Evolutionary conservation across 2,797 vertebrate species (phyloP).

Genomic region (Urocyon cinereoargenteus): DNA sequence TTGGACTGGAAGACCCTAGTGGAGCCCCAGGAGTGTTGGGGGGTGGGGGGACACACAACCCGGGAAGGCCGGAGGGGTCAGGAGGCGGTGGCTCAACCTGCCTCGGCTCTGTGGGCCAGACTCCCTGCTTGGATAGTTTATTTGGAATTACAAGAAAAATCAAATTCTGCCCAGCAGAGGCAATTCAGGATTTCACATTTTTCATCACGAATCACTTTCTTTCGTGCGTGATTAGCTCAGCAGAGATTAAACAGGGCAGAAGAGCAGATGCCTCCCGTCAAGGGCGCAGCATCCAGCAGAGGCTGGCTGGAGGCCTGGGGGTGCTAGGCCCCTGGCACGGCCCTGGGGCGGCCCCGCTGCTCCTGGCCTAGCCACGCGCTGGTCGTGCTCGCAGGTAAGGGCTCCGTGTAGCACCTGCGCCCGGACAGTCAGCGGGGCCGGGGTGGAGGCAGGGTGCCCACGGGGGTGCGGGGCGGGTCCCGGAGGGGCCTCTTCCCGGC

Average conservation of each 20-base stretch:
- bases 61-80: rapidly evolving
- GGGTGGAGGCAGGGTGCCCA: no score
- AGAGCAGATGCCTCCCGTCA: neutral
- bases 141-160: neutral
- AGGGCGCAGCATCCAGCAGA: neutral
- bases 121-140: neutral
- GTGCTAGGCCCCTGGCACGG: neutral
- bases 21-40: neutral
- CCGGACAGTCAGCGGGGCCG: neutral
- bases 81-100: neutral
- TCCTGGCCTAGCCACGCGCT: neutral
- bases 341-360: neutral
- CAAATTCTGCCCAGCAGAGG: neutral
- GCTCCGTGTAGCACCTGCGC: neutral
- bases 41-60: neutral
- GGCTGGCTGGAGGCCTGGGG: neutral
- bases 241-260: neutral
- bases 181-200: neutral
- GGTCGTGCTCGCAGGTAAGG: no score
- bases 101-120: neutral
- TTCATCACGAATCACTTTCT: neutral
- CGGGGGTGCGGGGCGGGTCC: rapidly evolving
- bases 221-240: neutral
- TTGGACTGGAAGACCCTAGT: neutral
- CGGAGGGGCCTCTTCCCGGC: neutral